These are phyloP conservation scores for Protobothrops flavoviridis DNA, from an alignment of 2,113 vertebrate genomes.

Conservation along the genomic window DNA sequence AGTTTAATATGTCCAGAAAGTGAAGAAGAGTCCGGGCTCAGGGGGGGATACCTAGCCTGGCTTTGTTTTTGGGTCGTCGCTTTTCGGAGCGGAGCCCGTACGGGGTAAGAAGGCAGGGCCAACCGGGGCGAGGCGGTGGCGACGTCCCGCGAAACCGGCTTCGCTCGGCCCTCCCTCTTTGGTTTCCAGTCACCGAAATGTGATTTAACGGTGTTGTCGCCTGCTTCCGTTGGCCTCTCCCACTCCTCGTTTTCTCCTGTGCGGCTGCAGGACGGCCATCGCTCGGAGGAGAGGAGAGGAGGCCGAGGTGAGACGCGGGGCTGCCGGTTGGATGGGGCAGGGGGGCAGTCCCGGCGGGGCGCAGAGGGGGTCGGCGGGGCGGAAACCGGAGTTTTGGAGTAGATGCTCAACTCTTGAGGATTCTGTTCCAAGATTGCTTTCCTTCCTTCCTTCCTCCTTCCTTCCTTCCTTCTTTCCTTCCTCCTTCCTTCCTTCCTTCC, in stretches of 20 bases:
- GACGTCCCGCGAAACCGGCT: neutral
- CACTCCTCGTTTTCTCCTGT: neutral
- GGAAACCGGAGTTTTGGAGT: neutral
- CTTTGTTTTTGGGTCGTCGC: neutral
- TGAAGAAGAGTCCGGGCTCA: neutral
- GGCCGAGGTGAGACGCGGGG: neutral
- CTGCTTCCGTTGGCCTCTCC: neutral
- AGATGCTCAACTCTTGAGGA: neutral
- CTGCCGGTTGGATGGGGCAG: neutral
- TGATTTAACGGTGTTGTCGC: neutral
- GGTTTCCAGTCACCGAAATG: neutral
- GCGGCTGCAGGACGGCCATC: conserved; percentile 39
- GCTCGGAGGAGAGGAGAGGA: neutral
- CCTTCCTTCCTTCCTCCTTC: neutral
- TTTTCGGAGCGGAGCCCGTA: neutral
- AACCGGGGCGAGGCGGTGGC: neutral
- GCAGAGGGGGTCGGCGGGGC: neutral
- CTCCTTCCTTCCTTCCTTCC: neutral
- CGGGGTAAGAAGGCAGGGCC: neutral
- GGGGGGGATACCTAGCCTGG: neutral
- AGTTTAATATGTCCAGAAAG: neutral
- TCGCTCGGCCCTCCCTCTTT: neutral
- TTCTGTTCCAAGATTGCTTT: neutral
- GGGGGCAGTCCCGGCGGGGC: neutral
- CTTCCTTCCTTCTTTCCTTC: neutral